These are phyloP conservation scores for Channa maculata DNA, from an alignment of 2,113 vertebrate genomes.

Conservation along the genomic window DNA sequence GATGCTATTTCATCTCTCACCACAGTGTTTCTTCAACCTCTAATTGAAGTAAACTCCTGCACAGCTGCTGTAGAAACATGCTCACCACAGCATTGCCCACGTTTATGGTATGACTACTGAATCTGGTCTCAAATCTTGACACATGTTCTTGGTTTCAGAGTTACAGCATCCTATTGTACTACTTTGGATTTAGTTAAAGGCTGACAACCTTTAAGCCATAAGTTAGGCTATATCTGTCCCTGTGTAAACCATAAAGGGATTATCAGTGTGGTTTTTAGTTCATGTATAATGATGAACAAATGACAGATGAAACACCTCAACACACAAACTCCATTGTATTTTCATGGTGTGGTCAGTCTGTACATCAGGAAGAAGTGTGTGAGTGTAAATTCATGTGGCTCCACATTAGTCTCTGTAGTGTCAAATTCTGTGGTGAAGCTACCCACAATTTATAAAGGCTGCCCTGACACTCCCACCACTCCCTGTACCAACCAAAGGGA, in stretches of 20 bases:
- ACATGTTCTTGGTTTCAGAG: neutral
- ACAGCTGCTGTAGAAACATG: slow-evolving; percentile 19
- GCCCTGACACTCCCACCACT: slow-evolving; percentile 64
- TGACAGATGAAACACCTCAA: neutral
- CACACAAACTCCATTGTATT: slow-evolving; percentile 5
- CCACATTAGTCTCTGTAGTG: slow-evolving; percentile 21
- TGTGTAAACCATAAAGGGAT: neutral
- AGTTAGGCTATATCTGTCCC: too few species aligned
- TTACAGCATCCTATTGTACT: neutral
- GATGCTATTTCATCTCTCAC: slow-evolving; percentile 8
- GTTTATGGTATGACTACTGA: neutral
- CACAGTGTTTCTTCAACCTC: slow-evolving; percentile 19
- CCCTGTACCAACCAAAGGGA: slow-evolving; percentile 68
- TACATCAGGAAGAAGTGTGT: neutral
- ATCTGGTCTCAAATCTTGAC: neutral
- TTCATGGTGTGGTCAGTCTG: neutral
- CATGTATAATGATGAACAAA: neutral
- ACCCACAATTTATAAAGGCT: slow-evolving; percentile 54
- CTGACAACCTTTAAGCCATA: neutral
- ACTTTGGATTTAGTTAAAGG: neutral
- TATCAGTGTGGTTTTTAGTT: neutral
- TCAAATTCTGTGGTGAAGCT: slow-evolving; percentile 37
- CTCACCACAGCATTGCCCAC: neutral
- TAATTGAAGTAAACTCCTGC: slow-evolving; percentile 17
- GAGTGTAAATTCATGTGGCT: slow-evolving; percentile 9